Conservation (phyloP, 2,888 invertebrate species). For the Rotaria sp. region DNA sequence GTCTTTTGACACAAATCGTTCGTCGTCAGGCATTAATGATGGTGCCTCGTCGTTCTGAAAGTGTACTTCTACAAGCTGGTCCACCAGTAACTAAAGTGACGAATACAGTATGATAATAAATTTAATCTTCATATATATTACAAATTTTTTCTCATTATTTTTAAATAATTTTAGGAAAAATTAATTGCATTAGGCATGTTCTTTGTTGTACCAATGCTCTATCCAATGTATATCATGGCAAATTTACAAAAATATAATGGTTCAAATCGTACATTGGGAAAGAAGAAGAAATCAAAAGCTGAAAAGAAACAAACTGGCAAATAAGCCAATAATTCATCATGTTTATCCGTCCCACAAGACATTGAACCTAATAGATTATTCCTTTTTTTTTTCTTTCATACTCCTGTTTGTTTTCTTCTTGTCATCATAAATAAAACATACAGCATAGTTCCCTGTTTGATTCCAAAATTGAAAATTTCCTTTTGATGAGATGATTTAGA, state of each 20-base stretch:
- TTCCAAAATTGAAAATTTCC: background rate
- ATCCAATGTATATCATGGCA: background rate
- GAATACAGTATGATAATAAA: background rate
- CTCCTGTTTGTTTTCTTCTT: background rate
- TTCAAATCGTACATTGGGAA: background rate
- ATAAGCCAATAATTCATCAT: background rate
- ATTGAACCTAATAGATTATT: background rate
- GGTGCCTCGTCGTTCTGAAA: background rate
- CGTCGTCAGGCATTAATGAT: constrained; percentile 10
- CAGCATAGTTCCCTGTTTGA: background rate
- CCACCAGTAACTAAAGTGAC: background rate
- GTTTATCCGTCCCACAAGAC: background rate
- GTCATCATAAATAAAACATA: background rate
- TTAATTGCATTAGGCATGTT: background rate
- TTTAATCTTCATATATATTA: background rate
- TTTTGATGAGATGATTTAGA: background rate
- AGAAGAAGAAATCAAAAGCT: background rate
- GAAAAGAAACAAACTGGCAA: background rate
- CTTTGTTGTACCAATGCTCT: background rate
- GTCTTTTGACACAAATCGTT: background rate
- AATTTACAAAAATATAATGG: constrained; percentile 7
- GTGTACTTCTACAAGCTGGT: background rate
- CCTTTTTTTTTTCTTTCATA: background rate
- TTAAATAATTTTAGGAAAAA: background rate
- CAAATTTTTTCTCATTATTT: no score